Evolutionary conservation across 1,140 invertebrate species (phyloP).

Genomic region (Platyscapa corneri): DNA sequence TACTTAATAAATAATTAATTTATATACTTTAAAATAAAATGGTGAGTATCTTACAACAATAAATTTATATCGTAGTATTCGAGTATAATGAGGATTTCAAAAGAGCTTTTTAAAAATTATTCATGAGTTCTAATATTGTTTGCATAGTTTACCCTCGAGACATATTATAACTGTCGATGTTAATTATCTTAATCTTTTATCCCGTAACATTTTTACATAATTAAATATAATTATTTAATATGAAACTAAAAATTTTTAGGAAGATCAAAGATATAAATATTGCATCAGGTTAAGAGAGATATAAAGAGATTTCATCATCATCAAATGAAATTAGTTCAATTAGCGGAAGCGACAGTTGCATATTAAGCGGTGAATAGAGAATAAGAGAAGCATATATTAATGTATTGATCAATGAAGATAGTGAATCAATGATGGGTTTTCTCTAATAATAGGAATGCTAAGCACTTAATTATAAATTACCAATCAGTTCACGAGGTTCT

Average conservation of each 20-base stretch:
- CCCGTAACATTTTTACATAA: background rate
- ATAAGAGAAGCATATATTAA: background rate
- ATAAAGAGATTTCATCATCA: background rate
- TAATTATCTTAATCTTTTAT: background rate
- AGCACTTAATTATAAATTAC: conserved; percentile 37
- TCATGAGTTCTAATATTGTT: too few species aligned
- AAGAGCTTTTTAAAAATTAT: too few species aligned
- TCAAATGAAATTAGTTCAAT: conserved; percentile 25
- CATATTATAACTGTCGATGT: background rate
- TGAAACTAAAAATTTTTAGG: too few species aligned
- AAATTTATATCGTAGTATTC: too few species aligned
- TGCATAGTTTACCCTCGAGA: too few species aligned
- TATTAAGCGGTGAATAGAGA: background rate
- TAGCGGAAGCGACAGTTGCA: conserved; percentile 32
- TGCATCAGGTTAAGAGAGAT: background rate
- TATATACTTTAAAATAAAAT: too few species aligned
- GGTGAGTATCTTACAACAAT: too few species aligned
- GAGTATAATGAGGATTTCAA: too few species aligned
- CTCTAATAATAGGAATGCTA: conserved; percentile 26
- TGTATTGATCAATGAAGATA: background rate
- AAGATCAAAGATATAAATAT: background rate
- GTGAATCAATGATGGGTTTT: background rate
- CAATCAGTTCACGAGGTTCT: conserved; percentile 9
- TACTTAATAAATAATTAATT: too few species aligned
- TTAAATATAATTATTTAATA: too few species aligned